Evolutionary conservation across 2,888 invertebrate species (phyloP).

Genomic region (Conomelus anceps): DNA sequence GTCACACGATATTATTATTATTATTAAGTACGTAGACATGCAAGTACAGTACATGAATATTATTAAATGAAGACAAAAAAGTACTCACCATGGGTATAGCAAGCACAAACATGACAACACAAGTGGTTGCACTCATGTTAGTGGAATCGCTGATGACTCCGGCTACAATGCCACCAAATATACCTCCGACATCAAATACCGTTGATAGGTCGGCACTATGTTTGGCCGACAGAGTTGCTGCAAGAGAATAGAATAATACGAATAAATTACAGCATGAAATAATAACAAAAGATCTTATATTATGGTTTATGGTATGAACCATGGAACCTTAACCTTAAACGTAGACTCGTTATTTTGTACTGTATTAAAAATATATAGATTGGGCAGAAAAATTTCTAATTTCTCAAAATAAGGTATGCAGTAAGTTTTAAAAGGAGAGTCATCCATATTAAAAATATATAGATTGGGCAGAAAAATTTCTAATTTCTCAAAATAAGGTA

Average conservation of each 20-base stretch:
- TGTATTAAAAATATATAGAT: no score
- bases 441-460: no score
- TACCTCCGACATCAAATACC: conserved; percentile 85
- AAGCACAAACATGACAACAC: conserved; percentile 67
- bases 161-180: conserved; percentile 79
- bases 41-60: not conserved
- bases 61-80: not conserved
- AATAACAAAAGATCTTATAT: no score
- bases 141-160: conserved; percentile 77
- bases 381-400: no score
- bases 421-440: no score
- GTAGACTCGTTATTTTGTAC: no score
- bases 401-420: no score
- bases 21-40: not conserved
- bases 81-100: conserved; percentile 75
- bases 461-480: no score
- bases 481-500: no score
- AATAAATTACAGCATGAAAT: no score
- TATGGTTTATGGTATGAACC: no score
- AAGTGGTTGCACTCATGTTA: conserved; percentile 82
- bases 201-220: conserved; percentile 71
- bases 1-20: not conserved
- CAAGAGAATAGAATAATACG: conserved; percentile 32
- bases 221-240: conserved; percentile 60
- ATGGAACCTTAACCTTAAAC: no score